Percentiles rank a stretch among this genome's conserved stretches.
Evolutionary conservation across 1,140 invertebrate species (phyloP).

Genomic region (Eumaeus atala): DNA sequence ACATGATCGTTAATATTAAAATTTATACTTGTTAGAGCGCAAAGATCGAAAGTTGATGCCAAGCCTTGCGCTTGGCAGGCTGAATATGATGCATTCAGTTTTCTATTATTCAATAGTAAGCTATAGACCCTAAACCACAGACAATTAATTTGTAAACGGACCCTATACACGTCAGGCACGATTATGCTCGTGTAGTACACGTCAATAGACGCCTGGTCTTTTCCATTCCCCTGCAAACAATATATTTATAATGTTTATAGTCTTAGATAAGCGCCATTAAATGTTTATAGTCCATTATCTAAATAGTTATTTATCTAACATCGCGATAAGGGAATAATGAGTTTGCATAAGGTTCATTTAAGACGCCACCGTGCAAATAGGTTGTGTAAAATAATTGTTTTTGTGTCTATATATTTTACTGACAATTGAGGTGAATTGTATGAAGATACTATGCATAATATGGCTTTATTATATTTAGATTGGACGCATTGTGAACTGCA

Average conservation of each 20-base stretch:
- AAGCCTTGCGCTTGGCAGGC: no score
- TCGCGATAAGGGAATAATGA: slow-evolving; percentile 23
- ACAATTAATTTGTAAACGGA: no score
- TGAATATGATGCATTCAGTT: no score
- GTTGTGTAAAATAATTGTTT: background rate
- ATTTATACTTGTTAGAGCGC: no score
- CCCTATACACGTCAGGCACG: background rate
- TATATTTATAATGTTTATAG: slow-evolving; percentile 25
- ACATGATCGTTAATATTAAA: no score
- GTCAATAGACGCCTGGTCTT: slow-evolving; percentile 17
- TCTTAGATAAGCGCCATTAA: slow-evolving; percentile 19
- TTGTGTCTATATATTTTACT: background rate
- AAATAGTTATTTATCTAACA: slow-evolving; percentile 4
- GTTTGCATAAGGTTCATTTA: slow-evolving; percentile 24
- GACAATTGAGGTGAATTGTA: background rate
- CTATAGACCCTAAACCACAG: no score
- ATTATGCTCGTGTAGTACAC: slow-evolving; percentile 4
- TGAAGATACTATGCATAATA: no score
- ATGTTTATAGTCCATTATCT: slow-evolving; percentile 23
- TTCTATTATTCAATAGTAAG: no score
- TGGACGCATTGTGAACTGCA: no score
- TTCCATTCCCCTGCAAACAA: slow-evolving; percentile 29
- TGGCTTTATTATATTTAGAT: no score
- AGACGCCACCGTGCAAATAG: slow-evolving; percentile 23
- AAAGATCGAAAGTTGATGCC: no score